These are phyloP conservation scores for Potorous gilbertii DNA, from an alignment of 2,797 vertebrate genomes.

Conservation along the genomic window DNA sequence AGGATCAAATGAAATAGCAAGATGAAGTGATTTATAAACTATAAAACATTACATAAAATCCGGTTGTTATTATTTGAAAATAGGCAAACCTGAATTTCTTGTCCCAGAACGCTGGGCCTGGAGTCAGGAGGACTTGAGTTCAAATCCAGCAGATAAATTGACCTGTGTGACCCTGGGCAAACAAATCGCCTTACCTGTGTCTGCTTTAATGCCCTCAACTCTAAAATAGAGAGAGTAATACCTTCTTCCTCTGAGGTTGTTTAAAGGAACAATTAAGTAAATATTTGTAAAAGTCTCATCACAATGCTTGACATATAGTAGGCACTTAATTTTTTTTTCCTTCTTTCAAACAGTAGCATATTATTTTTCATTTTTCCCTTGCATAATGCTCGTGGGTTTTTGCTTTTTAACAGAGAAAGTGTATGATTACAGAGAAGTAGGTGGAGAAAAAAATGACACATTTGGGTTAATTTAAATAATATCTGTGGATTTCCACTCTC, in stretches of 20 bases:
- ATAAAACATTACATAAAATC: not conserved
- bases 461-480: not conserved
- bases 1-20: not conserved
- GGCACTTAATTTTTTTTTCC: not conserved
- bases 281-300: not conserved
- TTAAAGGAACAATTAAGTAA: not conserved
- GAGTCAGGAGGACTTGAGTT: not conserved
- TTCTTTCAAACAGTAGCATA: not conserved
- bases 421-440: not conserved
- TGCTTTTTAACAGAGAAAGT: not conserved
- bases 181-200: not conserved
- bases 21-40: not conserved
- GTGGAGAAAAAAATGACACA: not conserved
- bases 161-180: not conserved
- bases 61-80: not conserved
- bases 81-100: not conserved
- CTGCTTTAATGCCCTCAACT: not conserved
- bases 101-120: not conserved
- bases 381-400: not conserved
- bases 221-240: not conserved
- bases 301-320: not conserved
- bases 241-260: not conserved
- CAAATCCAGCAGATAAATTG: not conserved
- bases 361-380: not conserved
- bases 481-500: not conserved